Base-by-base conservation (phyloP, 2,797 vertebrate species). In the Bovichtus diacanthus region DNA sequence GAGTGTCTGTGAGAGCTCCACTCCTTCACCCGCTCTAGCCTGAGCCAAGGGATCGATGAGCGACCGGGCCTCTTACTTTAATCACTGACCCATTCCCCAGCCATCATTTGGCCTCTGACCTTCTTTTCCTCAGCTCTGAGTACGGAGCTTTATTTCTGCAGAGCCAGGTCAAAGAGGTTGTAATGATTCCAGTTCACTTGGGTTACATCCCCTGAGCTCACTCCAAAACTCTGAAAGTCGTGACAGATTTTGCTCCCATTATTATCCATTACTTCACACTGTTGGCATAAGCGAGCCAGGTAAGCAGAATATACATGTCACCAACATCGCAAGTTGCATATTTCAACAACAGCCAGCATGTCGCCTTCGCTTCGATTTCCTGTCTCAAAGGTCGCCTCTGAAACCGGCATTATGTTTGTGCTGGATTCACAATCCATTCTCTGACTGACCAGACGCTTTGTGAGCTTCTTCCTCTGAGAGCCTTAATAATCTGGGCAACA, bases 81-180 rank as follows among this genome's bases (percentile, higher is more conserved):
- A 95, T 93, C 93, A 92, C 91, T 94, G 94, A 95, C 93, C 94
- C 90, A 51, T 91, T 95, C 93, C 94, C 93, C 75, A 81, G 86
- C 80, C 90, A 90, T 92, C 82, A 44, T 91, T 95, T 93, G 93
- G 86, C 90, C 93, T 89, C 74, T 91, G 91, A 94, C 92, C 91
- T 84, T 65, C 67, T 78, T 81, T 85, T 85, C 81, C 84, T 85
- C 81, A 59, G 75, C 78, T 81, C 66, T 56, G 81, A 85, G 85
- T 70, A 27, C 8, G 9, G 72, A 81, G 85, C 90, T 92, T 90
- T 92, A 90, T 90, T 92, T 92, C 83, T 88, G 75, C 76, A 51
- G 68, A 82, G 81, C 80, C 62, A 9, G 83, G 86, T 88, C 87
- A 83, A 75, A 83, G 68, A 91, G 88, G 90, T 93, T 76, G 68